Evolutionary conservation across 64 coral and sea anemone species (phyloP).

Genomic region (Dendronephthya gigantea): DNA sequence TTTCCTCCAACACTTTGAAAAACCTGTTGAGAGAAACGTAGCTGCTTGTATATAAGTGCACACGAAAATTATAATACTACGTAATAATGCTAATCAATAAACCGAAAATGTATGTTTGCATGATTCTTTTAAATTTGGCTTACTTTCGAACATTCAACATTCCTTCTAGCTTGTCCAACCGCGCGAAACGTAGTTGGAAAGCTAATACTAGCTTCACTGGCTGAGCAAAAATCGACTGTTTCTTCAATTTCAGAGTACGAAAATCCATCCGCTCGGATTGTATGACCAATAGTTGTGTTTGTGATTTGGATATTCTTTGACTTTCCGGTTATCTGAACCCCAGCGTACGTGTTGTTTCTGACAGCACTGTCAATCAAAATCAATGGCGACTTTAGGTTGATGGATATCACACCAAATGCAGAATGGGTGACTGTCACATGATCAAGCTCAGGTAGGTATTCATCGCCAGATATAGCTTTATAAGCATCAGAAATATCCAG

Average conservation of each 20-base stretch:
- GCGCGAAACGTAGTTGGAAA: constrained; percentile 39
- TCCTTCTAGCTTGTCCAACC: background rate
- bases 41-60: background rate
- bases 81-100: background rate
- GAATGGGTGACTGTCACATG: constrained; percentile 21
- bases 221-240: constrained; percentile 34
- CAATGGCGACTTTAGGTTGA: constrained; percentile 14
- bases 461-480: constrained; percentile 20
- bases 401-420: constrained; percentile 27
- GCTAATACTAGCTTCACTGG: background rate
- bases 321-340: constrained; percentile 34
- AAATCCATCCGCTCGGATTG: constrained; percentile 33
- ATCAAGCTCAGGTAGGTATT: constrained; percentile 24
- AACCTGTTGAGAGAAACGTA: background rate
- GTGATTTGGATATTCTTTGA: background rate
- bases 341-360: constrained; percentile 15
- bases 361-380: constrained; percentile 23
- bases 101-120: background rate
- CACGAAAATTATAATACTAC: background rate
- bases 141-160: constrained; percentile 41
- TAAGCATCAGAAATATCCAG: constrained; percentile 40
- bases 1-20: constrained; percentile 19
- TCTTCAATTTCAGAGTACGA: background rate
- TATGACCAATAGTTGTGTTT: constrained; percentile 35
- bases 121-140: background rate